Conservation (phyloP, 2,888 invertebrate species). For the Nowickia ferox region DNA sequence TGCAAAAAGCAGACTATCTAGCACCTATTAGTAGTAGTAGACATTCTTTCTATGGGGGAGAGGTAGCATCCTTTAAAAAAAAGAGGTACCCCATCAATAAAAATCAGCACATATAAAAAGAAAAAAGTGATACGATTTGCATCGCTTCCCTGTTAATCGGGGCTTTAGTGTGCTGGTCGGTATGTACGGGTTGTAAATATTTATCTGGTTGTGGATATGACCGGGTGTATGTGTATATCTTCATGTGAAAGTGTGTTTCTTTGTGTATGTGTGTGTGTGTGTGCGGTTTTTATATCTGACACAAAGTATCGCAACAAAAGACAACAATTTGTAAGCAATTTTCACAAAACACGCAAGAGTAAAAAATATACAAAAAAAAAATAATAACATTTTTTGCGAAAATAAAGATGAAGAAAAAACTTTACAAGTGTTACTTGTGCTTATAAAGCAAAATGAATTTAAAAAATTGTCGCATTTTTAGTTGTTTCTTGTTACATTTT, state of each 20-base stretch:
- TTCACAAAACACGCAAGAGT: constrained; percentile 59
- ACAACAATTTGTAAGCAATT: constrained; percentile 71
- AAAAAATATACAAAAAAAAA: constrained; percentile 27
- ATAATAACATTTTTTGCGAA: constrained; percentile 20
- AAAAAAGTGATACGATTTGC: too few species aligned
- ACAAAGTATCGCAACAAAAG: constrained; percentile 61
- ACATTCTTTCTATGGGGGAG: too few species aligned
- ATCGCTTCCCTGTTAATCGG: too few species aligned
- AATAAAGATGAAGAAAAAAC: constrained; percentile 37
- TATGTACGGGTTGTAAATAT: neutral
- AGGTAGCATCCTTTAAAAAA: too few species aligned
- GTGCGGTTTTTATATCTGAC: constrained; percentile 9
- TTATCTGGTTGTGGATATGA: neutral
- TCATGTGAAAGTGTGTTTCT: neutral
- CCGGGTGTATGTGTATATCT: neutral
- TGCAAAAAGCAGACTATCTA: too few species aligned
- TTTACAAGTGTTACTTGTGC: constrained; percentile 67
- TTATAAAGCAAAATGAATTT: constrained; percentile 66
- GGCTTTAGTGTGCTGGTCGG: too few species aligned
- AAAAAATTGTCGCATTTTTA: constrained; percentile 70
- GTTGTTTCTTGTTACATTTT: constrained; percentile 44
- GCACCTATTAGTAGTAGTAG: too few species aligned
- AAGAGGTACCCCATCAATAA: too few species aligned
- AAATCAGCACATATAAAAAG: too few species aligned
- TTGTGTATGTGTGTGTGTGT: neutral